phyloP scores from a whole-genome alignment of 2,797 vertebrate species.

The Craterocephalus amniculus region DNA sequence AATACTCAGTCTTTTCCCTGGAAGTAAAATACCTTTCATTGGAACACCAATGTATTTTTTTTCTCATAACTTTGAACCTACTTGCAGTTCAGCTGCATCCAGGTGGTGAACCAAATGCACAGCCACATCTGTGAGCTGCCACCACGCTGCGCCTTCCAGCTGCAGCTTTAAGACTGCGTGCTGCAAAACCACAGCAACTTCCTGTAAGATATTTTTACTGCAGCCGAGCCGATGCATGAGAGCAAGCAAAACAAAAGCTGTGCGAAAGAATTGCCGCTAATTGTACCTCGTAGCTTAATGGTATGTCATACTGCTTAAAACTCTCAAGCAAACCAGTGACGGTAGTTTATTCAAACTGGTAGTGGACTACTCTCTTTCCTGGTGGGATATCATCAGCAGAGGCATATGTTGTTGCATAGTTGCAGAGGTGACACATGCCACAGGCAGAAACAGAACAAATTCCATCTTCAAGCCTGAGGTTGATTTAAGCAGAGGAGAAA shows the following conservation, averaged over 20 bases:
- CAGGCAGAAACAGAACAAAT: slow-evolving; percentile 59
- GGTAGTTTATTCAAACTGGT: not conserved
- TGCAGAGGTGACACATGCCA: slow-evolving; percentile 55
- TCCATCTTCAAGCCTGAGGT: slow-evolving; percentile 59
- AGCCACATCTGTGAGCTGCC: slow-evolving; percentile 1
- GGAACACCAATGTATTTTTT: not conserved
- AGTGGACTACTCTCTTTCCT: not conserved
- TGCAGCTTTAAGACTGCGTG: slow-evolving; percentile 25
- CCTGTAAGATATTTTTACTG: slow-evolving; percentile 57
- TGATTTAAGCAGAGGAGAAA: slow-evolving; percentile 59
- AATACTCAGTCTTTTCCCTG: not conserved
- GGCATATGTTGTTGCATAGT: slow-evolving; percentile 36
- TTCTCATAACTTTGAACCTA: not conserved
- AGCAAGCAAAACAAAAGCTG: not conserved
- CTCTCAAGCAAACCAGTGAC: not conserved
- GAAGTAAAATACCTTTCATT: slow-evolving; percentile 4
- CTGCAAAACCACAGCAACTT: slow-evolving; percentile 55
- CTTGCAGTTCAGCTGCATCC: not conserved
- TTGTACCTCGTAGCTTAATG: not conserved
- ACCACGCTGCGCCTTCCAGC: slow-evolving; percentile 35
- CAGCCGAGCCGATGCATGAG: slow-evolving; percentile 32
- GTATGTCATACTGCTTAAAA: not conserved
- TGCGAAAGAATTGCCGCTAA: not conserved
- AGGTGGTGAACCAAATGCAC: slow-evolving; percentile 10
- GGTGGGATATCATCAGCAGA: slow-evolving; percentile 16